phyloP scores from a whole-genome alignment of 2,797 vertebrate genomes.

The Lagorchestes hirsutus region DNA sequence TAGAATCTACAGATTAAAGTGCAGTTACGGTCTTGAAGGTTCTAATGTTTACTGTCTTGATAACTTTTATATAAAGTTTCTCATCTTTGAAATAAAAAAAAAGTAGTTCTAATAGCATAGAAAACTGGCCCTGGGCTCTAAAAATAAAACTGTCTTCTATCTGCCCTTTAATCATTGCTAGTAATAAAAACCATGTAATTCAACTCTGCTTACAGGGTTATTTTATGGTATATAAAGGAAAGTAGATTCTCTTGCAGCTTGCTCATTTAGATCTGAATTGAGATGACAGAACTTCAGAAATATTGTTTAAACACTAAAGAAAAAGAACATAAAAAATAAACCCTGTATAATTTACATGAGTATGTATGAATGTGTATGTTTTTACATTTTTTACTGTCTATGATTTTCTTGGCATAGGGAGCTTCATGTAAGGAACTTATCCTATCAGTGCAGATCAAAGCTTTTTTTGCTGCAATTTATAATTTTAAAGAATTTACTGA shows the following conservation, averaged over 20 bases:
- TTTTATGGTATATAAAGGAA: neutral
- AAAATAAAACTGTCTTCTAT: neutral
- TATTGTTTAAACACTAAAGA: neutral
- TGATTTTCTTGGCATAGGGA: neutral
- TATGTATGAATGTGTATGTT: neutral
- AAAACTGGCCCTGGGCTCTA: neutral
- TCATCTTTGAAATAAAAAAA: neutral
- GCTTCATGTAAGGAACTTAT: neutral
- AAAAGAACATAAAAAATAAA: neutral
- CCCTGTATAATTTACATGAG: neutral
- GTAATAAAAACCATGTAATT: neutral
- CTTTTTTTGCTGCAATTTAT: neutral
- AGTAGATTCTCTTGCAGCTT: neutral
- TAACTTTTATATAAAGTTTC: neutral
- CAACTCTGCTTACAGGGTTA: neutral
- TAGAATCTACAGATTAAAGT: neutral
- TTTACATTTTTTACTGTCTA: neutral
- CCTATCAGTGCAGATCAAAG: neutral
- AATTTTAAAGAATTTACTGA: neutral
- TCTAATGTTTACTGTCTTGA: neutral
- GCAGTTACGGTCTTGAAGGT: neutral
- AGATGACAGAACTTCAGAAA: neutral
- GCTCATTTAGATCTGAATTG: neutral
- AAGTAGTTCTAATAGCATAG: neutral
- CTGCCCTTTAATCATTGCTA: no score